Evolutionary conservation across 1,140 invertebrate genomes (phyloP), one percentile per base, ranked within the genome.

Genomic region (Chironomus tepperi): DNA sequence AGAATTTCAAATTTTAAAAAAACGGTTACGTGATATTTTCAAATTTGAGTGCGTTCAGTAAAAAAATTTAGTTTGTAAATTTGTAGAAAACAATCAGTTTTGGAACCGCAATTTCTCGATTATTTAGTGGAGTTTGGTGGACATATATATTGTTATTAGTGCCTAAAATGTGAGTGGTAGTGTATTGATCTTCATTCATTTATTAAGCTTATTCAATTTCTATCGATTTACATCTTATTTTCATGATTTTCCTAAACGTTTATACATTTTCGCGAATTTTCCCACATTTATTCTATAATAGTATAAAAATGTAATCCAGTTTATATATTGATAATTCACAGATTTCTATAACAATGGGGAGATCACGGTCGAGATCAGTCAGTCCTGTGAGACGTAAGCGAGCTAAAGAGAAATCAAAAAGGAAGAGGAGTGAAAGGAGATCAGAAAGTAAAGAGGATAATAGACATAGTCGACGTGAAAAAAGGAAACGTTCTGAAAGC

Each of bases 121-220:
- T 57, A 57, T 57, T 57, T 57, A 3, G 5, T 57, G 47, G 47
- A 15, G 5, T 12, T 57, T n/a, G 47, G 47, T 57, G 47, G 15
- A 57, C n/a, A 34, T 2, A n/a, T 2, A 34, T 34, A 57, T 12
- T 57, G 10, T 15, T n/a, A 57, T n/a, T n/a, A 12, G 47, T 57
- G 47, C 47, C 47, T 57, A 57, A 57, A 57, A 57, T 57, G 47
- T 57, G 47, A 57, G 47, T 57, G 47, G 47, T 57, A 57, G 47
- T 12, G 47, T 57, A 57, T 57, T 57, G 12, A 9, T n/a, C 47
- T 57, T 57, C 3, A 15, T n/a, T 57, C n/a, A 57, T 57, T 34
- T 15, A 10, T 57, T 15, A 57, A 12, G 3, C 12, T n/a, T 57
- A 57, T 57, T 57, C 12, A 15, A 57, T n/a, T 15, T 57, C 12